These are phyloP conservation scores for Lethocerus indicus DNA, from an alignment of 1,140 invertebrate genomes.

Conservation along the genomic window DNA sequence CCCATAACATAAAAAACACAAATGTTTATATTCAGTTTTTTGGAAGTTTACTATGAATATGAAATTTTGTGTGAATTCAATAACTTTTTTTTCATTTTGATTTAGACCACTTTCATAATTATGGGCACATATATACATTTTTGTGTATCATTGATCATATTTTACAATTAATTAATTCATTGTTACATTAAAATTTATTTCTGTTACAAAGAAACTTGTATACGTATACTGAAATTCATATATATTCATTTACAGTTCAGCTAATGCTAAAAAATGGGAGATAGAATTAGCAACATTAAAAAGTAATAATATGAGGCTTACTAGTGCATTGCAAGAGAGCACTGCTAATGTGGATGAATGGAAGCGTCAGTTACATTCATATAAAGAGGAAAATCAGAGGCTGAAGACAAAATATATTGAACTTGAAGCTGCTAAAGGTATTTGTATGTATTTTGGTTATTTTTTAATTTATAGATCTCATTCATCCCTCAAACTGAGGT, in stretches of 20 bases:
- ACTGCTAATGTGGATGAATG: constrained; percentile 96
- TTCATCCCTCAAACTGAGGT: not conserved
- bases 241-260: constrained; percentile 46
- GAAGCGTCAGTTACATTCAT: constrained; percentile 89
- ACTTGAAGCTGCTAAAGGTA: constrained; percentile 49
- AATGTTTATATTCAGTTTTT: no score
- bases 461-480: not conserved
- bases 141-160: no score
- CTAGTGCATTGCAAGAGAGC: constrained; percentile 89
- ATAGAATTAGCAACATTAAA: constrained; percentile 89
- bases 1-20: no score
- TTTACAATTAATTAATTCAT: no score
- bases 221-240: not conserved
- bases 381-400: constrained; percentile 87
- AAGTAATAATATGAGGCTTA: constrained; percentile 87
- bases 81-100: no score
- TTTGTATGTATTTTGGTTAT: not conserved
- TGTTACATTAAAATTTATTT: no score
- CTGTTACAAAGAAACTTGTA: not conserved
- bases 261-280: constrained; percentile 97
- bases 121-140: no score
- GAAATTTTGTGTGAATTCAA: no score
- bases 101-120: no score
- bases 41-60: no score
- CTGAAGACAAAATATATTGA: constrained; percentile 64